Evolutionary conservation across 2,888 invertebrate genomes (phyloP).

Genomic region (Aphodius granarius): DNA sequence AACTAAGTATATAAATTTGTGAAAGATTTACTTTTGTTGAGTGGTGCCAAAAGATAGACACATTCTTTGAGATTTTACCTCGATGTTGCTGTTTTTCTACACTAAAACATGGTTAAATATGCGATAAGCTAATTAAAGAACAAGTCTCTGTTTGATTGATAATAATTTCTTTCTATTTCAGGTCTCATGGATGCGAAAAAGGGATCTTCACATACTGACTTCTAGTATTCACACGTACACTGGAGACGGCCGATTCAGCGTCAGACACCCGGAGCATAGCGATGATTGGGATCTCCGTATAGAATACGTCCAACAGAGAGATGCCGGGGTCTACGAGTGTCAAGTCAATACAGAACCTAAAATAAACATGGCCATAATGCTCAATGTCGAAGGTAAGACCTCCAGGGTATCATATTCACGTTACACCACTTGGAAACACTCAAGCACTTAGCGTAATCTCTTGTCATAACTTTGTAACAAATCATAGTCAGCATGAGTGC

Average conservation of each 20-base stretch:
- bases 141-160: no score
- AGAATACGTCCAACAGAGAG: slow-evolving; percentile 80
- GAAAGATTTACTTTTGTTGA: no score
- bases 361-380: slow-evolving; percentile 79
- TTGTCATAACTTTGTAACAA: no score
- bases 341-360: slow-evolving; percentile 91
- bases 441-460: not conserved
- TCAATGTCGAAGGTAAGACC: slow-evolving; percentile 75
- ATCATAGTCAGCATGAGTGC: no score
- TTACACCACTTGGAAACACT: not conserved
- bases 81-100: no score
- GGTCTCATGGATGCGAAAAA: slow-evolving; percentile 83
- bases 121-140: not conserved
- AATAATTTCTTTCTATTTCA: slow-evolving; percentile 48
- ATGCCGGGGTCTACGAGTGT: slow-evolving; percentile 85
- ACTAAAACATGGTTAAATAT: no score
- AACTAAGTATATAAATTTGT: no score
- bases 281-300: slow-evolving; percentile 88
- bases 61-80: no score
- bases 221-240: slow-evolving; percentile 85
- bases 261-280: slow-evolving; percentile 78
- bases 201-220: slow-evolving; percentile 83
- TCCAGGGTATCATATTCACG: slow-evolving; percentile 4
- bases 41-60: no score
- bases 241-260: slow-evolving; percentile 83